Conservation (phyloP, 2,888 invertebrate genomes). For the Lissocephala sabroskyi region DNA sequence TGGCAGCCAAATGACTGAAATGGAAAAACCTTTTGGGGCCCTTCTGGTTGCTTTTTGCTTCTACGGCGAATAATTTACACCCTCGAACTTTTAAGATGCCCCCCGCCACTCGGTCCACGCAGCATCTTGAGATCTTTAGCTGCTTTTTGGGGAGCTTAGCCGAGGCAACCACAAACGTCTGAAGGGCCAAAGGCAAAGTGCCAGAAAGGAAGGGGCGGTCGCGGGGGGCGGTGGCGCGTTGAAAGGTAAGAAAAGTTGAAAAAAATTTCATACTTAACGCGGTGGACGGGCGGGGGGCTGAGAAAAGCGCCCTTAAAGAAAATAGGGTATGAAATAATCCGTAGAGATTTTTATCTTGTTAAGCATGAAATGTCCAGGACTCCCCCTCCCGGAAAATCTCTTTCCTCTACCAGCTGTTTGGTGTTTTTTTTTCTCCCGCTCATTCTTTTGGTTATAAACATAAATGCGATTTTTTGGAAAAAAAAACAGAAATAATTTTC, state of each 20-base stretch:
- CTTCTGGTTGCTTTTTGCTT: conserved; percentile 46
- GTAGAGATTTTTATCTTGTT: conserved; percentile 61
- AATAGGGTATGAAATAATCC: conserved; percentile 61
- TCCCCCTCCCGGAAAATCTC: neutral
- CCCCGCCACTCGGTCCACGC: too few relatives aligned
- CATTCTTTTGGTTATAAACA: too few relatives aligned
- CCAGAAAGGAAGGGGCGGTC: conserved; percentile 10
- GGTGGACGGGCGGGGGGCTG: too few relatives aligned
- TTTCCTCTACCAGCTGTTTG: neutral
- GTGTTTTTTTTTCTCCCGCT: neutral
- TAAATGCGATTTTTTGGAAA: too few relatives aligned
- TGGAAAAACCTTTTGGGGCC: conserved; percentile 18
- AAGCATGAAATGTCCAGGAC: conserved; percentile 51
- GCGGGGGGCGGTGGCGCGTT: neutral
- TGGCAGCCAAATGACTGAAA: too few relatives aligned
- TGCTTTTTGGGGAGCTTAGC: neutral
- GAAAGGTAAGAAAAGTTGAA: conserved; percentile 50
- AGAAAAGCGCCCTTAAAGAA: conserved; percentile 1
- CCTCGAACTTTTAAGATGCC: conserved; percentile 40
- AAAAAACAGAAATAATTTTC: too few relatives aligned
- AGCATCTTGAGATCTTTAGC: too few relatives aligned
- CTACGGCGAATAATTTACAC: conserved; percentile 61
- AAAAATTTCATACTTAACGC: conserved; percentile 23
- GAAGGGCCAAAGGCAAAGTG: too few relatives aligned
- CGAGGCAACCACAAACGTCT: neutral